A percentile compares a stretch with the other conserved stretches of the same genome.
These are phyloP conservation scores for Idaea aversata DNA, from an alignment of 2,888 invertebrate species.

Conservation along the genomic window DNA sequence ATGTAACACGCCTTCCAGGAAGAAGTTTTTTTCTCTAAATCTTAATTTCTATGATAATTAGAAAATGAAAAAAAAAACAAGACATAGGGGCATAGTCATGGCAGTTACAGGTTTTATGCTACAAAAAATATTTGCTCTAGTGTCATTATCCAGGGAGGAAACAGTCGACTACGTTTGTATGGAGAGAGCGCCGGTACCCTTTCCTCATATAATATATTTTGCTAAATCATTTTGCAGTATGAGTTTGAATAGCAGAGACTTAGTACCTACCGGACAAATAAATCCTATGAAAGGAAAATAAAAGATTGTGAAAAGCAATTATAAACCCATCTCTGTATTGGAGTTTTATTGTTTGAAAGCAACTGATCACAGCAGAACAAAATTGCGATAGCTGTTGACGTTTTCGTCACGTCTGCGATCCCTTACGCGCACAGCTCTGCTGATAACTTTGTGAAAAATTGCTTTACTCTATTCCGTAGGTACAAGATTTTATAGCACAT, in stretches of 20 bases:
- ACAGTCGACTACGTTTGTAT: too few relatives aligned
- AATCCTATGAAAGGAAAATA: background rate
- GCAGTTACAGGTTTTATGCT: too few relatives aligned
- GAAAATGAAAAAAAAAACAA: too few relatives aligned
- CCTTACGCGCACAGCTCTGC: conserved; percentile 49
- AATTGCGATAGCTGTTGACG: conserved; percentile 48
- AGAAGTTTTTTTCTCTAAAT: too few relatives aligned
- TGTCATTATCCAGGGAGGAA: too few relatives aligned
- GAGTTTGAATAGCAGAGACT: background rate
- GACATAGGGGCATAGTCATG: too few relatives aligned
- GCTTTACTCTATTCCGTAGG: background rate
- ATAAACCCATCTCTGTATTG: conserved; percentile 18
- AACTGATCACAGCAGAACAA: conserved; percentile 43
- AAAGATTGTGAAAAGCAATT: background rate
- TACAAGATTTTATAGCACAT: background rate
- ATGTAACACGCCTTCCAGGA: too few relatives aligned
- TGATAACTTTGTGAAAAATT: conserved; percentile 8
- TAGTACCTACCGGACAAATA: background rate
- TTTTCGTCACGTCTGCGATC: conserved; percentile 57
- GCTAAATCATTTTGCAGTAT: background rate
- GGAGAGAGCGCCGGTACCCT: too few relatives aligned
- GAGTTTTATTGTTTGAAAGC: conserved; percentile 55
- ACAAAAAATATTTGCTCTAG: too few relatives aligned
- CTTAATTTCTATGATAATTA: too few relatives aligned
- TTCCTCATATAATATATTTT: too few relatives aligned